These are phyloP conservation scores for Symphodus melops DNA, from an alignment of 2,113 vertebrate species.

Conservation along the genomic window DNA sequence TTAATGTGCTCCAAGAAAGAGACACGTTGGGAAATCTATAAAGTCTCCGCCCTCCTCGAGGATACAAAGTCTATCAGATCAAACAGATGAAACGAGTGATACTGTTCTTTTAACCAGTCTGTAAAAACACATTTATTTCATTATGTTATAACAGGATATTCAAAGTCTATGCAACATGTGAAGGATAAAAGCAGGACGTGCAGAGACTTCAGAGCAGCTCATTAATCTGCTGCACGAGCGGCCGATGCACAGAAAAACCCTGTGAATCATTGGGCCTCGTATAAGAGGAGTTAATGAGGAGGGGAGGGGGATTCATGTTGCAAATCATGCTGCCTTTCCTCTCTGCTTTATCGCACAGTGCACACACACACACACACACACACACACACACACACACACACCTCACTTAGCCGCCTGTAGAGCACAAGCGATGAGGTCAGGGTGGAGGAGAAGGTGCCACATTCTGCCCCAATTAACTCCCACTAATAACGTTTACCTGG, in stretches of 20 bases:
- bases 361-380: conserved; percentile 15
- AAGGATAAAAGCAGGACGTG: conserved; percentile 1
- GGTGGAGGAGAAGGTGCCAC: conserved; percentile 32
- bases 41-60: conserved; percentile 22
- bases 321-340: conserved; percentile 26
- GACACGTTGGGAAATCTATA: conserved; percentile 70
- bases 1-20: too few relatives aligned
- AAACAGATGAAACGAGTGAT: too few relatives aligned
- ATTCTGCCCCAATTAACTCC: conserved; percentile 73
- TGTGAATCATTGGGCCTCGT: conserved; percentile 28
- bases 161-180: background rate
- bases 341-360: conserved; percentile 20
- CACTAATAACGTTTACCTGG: conserved; percentile 60
- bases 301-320: conserved; percentile 23
- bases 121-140: too few relatives aligned
- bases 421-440: conserved; percentile 20
- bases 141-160: too few relatives aligned
- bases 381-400: conserved; percentile 2
- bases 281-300: conserved; percentile 54
- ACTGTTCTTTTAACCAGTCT: too few relatives aligned
- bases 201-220: conserved; percentile 17
- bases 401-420: background rate
- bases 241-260: conserved; percentile 22
- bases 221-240: conserved; percentile 23
- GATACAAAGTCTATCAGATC: conserved; percentile 36